Percentiles rank a stretch among this genome's conserved stretches.
phyloP scores from a whole-genome alignment of 1,140 invertebrate species.

The Cotesia glomerata region DNA sequence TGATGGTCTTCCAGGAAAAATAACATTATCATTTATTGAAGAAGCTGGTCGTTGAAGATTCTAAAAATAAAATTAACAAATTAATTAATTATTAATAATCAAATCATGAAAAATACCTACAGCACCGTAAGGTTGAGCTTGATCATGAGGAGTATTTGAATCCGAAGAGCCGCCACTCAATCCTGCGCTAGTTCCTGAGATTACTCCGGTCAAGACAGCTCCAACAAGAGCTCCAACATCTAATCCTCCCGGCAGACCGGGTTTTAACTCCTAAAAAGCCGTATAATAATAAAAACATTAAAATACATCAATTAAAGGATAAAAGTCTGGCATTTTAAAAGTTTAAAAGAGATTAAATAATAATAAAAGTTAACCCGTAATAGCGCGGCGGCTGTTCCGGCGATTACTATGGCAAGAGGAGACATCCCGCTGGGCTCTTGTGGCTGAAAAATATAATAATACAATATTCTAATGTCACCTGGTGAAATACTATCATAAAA shows the following conservation, averaged over 20 bases:
- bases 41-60: constrained; percentile 2
- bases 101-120: constrained; percentile 3
- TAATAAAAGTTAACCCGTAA: constrained; percentile 48
- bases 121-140: constrained; percentile 8
- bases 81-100: background rate
- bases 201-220: constrained; percentile 48
- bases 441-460: constrained; percentile 40
- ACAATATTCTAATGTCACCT: background rate
- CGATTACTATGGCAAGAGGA: constrained; percentile 45
- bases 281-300: background rate
- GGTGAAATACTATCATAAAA: background rate
- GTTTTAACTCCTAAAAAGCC: constrained; percentile 39
- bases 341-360: constrained; percentile 6
- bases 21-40: constrained; percentile 3
- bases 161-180: constrained; percentile 41
- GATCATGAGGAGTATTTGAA: background rate
- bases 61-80: background rate
- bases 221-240: constrained; percentile 51
- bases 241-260: constrained; percentile 38
- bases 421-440: constrained; percentile 46
- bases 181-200: constrained; percentile 54
- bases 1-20: constrained; percentile 9
- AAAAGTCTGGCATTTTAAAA: background rate
- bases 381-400: constrained; percentile 47
- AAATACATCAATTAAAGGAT: constrained; percentile 1